A percentile compares a stretch with the other conserved stretches of the same genome.
phyloP scores from a whole-genome alignment of 2,888 invertebrate species.

The Molanna angustata region DNA sequence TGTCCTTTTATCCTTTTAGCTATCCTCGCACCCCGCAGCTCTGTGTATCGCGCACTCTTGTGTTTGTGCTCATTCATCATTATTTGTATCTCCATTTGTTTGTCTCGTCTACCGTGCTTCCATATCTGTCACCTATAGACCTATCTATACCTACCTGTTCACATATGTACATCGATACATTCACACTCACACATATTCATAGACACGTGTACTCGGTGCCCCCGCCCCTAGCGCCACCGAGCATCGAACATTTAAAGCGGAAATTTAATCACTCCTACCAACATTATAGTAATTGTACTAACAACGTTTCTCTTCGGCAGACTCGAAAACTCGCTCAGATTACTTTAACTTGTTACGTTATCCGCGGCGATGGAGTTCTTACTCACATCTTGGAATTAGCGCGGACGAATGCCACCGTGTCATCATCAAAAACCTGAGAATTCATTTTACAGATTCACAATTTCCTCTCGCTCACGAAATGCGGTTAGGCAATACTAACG shows the following conservation, averaged over 20 bases:
- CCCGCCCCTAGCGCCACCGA: conserved; percentile 6
- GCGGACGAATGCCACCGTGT: no score
- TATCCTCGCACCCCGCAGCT: conserved; percentile 16
- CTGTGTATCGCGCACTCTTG: conserved; percentile 27
- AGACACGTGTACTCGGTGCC: no score
- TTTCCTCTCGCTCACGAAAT: no score
- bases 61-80: conserved; percentile 28
- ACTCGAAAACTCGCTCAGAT: neutral
- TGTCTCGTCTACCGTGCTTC: conserved; percentile 31
- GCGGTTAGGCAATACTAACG: no score
- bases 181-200: conserved; percentile 16
- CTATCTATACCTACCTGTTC: conserved; percentile 14
- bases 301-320: neutral
- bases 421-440: no score
- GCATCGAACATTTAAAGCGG: conserved; percentile 13
- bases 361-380: no score
- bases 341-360: no score
- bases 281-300: no score
- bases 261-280: conserved; percentile 18
- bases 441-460: no score
- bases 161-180: conserved; percentile 21
- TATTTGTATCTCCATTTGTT: conserved; percentile 31
- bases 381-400: no score
- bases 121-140: no score
- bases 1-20: conserved; percentile 1